Percentiles rank a stretch among this genome's conserved stretches.
Evolutionary conservation across 1,140 invertebrate species (phyloP).

Genomic region (Grapholita molesta): DNA sequence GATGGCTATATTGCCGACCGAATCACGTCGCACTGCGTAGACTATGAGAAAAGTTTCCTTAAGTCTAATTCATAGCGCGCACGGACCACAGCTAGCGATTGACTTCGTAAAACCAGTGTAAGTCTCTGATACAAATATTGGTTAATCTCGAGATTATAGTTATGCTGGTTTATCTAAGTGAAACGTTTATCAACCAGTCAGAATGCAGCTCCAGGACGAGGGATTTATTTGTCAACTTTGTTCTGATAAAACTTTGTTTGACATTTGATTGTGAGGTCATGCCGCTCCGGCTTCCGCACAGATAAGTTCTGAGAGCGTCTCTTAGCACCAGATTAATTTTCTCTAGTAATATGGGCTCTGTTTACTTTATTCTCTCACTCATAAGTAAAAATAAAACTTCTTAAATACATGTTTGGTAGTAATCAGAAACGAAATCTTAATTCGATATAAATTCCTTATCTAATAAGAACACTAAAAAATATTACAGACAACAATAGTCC

Average conservation of each 20-base stretch:
- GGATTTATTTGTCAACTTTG: constrained; percentile 74
- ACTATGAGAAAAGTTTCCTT: constrained; percentile 62
- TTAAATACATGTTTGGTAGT: background rate
- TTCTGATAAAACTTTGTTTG: constrained; percentile 72
- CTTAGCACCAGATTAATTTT: constrained; percentile 57
- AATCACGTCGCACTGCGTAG: constrained; percentile 46
- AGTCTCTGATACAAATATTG: background rate
- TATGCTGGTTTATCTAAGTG: background rate
- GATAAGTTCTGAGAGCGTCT: constrained; percentile 52
- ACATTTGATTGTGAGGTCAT: constrained; percentile 68
- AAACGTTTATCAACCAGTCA: background rate
- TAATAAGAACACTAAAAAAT: too few relatives aligned
- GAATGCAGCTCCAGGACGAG: constrained; percentile 19
- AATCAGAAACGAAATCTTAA: background rate
- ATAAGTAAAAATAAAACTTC: background rate
- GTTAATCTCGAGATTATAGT: background rate
- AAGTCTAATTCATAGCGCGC: background rate
- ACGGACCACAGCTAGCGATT: too few relatives aligned
- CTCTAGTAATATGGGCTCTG: constrained; percentile 38
- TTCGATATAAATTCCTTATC: too few relatives aligned
- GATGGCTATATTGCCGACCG: constrained; percentile 18
- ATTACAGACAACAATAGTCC: too few relatives aligned
- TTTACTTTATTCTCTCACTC: constrained; percentile 29
- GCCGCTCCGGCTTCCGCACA: constrained; percentile 36
- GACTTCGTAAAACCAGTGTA: too few relatives aligned